Base-by-base conservation (phyloP, 2,797 vertebrate genomes). In the Arctocebus calabarensis region DNA sequence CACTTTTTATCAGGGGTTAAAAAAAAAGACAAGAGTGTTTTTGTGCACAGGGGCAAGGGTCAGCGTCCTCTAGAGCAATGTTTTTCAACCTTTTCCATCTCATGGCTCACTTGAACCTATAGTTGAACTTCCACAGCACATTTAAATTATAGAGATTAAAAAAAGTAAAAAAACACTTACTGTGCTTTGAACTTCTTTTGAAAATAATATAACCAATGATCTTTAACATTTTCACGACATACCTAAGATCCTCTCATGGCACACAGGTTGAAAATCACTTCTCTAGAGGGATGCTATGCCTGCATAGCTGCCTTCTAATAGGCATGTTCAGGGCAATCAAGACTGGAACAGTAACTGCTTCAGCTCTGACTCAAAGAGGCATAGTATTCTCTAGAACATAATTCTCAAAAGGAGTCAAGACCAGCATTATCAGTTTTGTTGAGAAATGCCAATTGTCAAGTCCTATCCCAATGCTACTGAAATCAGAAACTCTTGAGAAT, bases 1-100 rank as follows among this genome's bases (percentile, higher is more conserved):
- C 97, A 98, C 89, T 98, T 98, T 98, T 98, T 90, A 97, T 98
- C 97, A 98, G 96, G 97, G 96, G 91, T 98, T 97, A 98, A 98
- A 98, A 96, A 95, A 98, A 97, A 98, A 97, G 97, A 96, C 96
- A 97, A 97, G 96, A 96, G 97, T 94, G 96, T 96, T 97, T 97
- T 94, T 97, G 96, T 98, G 98, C 97, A 97, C 78, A 94, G 97
- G 96, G 95, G 94, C 77, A 94, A 96, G 96, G 97, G 71, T 90
- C 57, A 64, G 97, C 87, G 91, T 89, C 96, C 95, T 96, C 95
- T 96, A 87, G 96, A 98, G 86, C 48, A 52, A 14, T 52, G 48
- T 52, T 16, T 52, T 52, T 52, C 48, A 52, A 52, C 12, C 48
- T 52, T 52, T 52, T 52, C 14, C 48, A 52, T 52, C 48, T 52